Evolutionary conservation across 2,113 vertebrate species (phyloP), one percentile per base, ranked within the genome.

Genomic region (Hyla sarda): DNA sequence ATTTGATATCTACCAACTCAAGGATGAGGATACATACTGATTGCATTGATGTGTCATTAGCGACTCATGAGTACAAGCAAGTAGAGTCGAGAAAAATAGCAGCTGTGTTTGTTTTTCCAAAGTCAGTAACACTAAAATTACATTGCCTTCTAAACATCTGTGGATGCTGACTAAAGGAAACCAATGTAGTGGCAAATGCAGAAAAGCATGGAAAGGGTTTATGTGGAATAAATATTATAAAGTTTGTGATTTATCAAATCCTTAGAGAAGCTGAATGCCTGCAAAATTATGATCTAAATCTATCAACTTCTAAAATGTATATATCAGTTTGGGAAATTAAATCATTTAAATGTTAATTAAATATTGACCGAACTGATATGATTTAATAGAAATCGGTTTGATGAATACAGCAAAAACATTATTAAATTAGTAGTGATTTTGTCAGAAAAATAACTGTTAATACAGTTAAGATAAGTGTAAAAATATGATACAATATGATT

Each of bases 101-200:
- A 86, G 76, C 76, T 81, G 62, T 86, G 84, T 86, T 86, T 86
- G 84, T 73, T 86, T 85, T 80, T 86, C 34, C 13, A 47, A 71
- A 80, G 50, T 60, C 37, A 86, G 34, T 28, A 80, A 72, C 62
- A 71, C 32, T 80, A 54, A 86, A 80, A 80, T 86, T 56, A 72
- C 47, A 72, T 80, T 86, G 65, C 84, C 80, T 79, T 80, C 67
- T 48, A 72, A 86, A 86, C 84, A 86, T 86, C 76, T 86, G 84
- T 72, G 76, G 25, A 86, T 72, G 84, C 48, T 72, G 25, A 72
- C 50, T 21, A 73, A 58, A 80, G 16, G 41, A 14, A 69, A 54
- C 45, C 14, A 34, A 76, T 25, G 47, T n/a, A 56, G 4, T 34
- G 17, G 23, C 45, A 37, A 52, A 16, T 21, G 16, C 32, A 52